These are phyloP conservation scores for Takifugu rubripes DNA, from an alignment of 2,797 vertebrate species.

Conservation along the genomic window DNA sequence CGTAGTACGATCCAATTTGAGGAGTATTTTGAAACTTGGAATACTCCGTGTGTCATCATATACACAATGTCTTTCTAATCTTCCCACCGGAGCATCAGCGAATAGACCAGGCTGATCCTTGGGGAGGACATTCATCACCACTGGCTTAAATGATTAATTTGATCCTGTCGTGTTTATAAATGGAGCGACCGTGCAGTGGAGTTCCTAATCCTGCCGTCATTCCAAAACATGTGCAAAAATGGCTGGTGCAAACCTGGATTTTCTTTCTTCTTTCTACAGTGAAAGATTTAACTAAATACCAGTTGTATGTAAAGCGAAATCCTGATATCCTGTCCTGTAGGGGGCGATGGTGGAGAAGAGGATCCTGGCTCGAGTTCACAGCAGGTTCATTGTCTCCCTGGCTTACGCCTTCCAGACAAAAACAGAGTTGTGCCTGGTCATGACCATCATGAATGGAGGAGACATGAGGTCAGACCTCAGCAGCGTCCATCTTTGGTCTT, in stretches of 20 bases:
- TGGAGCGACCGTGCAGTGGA: constrained; percentile 36
- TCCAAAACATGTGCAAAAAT: neutral
- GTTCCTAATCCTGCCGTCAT: constrained; percentile 10
- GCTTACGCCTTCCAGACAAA: constrained; percentile 86
- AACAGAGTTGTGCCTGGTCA: constrained; percentile 85
- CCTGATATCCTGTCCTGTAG: constrained; percentile 35
- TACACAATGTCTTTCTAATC: constrained; percentile 2
- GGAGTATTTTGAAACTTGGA: neutral
- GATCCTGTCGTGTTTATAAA: constrained; percentile 53
- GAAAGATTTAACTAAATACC: neutral
- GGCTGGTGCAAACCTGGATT: neutral
- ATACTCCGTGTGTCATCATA: neutral
- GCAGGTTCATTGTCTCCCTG: constrained; percentile 84
- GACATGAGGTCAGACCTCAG: constrained; percentile 81
- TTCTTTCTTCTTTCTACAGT: neutral
- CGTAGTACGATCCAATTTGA: neutral
- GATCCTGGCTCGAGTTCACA: constrained; percentile 83
- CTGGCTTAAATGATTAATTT: constrained; percentile 50
- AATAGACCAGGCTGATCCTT: constrained; percentile 12
- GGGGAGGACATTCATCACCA: constrained; percentile 2
- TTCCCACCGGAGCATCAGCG: constrained; percentile 2
- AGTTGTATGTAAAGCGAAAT: neutral
- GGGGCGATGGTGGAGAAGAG: constrained; percentile 86
- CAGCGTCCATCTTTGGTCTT: too few relatives aligned
- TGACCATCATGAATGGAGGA: constrained; percentile 91